Base-by-base conservation (phyloP, 1,140 invertebrate genomes). In the Drosophila ogumai region DNA sequence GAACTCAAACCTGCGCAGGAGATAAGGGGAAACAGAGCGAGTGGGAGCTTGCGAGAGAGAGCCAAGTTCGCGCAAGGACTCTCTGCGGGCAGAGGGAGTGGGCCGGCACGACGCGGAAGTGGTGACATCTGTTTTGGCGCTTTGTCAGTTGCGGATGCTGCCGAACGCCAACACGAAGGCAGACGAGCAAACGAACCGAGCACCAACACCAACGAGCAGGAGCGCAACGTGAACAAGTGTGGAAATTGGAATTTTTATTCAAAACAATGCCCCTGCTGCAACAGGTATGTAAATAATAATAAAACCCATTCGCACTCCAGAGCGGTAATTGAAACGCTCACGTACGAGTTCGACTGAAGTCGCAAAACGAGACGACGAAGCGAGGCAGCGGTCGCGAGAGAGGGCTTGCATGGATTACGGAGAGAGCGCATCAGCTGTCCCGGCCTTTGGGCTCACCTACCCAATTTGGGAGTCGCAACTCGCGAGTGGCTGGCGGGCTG, bases 241-340 rank as follows among this genome's bases (percentile, higher is more conserved):
- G 86, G 91, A 90, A 92, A 92, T 92, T 92, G 91, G 91, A 91
- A 91, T 92, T 92, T 92, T 92, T 92, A 92, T 91, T 92, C 91
- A 92, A 92, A 92, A 92, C 91, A 92, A 92, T 92, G 91, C 91
- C 91, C 65, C 74, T 85, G 85, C 87, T 92, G 91, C 91, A 92
- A 92, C 91, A 92, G 91, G 91, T 92, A 92, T 92, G 91, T 92
- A 92, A 91, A 91, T 91, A 91, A 91, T 84, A 91, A 91, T 84
- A 91, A 86, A 87, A 88, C 85, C 81, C 85, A 88, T 88, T 88
- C 85, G 85, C 85, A 88, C 85, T 71, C 85, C 57, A 72, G 64
- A 72, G 73, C 73, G 58, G 85, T 90, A 90, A 85, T 90, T 90
- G 85, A 90, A 88, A 79, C 63, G 74, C 85, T 90, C 85, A 90